Evolutionary conservation across 2,888 invertebrate genomes (phyloP).

Genomic region (Heteromurus nitidus): DNA sequence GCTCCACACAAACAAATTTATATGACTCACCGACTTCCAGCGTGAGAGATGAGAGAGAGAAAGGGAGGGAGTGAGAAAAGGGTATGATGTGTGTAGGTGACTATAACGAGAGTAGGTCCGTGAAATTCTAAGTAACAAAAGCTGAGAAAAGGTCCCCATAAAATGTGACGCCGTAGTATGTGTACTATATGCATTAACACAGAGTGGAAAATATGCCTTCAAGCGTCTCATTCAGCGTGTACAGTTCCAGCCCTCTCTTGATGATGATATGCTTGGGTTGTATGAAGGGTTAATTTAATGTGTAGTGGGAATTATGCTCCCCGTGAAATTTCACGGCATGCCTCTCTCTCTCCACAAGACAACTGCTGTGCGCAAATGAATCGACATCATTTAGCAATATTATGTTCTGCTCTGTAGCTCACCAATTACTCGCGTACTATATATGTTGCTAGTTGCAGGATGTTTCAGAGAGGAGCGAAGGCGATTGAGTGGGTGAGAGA

Average conservation of each 20-base stretch:
- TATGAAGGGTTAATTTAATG: constrained; percentile 47
- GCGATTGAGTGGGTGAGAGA: too few relatives aligned
- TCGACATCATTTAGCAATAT: constrained; percentile 61
- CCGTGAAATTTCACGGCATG: constrained; percentile 54
- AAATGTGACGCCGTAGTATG: too few relatives aligned
- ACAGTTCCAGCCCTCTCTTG: too few relatives aligned
- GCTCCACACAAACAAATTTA: not conserved
- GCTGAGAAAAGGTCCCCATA: not conserved
- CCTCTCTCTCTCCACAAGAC: constrained; percentile 37
- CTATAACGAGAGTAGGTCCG: too few relatives aligned
- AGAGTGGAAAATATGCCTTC: too few relatives aligned
- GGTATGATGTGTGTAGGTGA: too few relatives aligned
- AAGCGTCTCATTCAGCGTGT: too few relatives aligned
- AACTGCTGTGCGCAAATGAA: constrained; percentile 56
- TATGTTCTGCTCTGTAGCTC: constrained; percentile 56
- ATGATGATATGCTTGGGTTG: constrained; percentile 34
- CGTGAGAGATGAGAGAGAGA: not conserved
- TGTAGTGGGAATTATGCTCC: constrained; percentile 55
- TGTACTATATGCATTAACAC: not conserved
- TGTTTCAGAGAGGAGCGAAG: too few relatives aligned
- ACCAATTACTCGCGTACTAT: constrained; percentile 54
- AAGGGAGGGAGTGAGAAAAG: too few relatives aligned
- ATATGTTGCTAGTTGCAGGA: too few relatives aligned
- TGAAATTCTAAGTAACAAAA: not conserved
- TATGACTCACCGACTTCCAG: not conserved